Evolutionary conservation across 1,140 invertebrate species (phyloP).

Genomic region (Eufriesea mexicana): DNA sequence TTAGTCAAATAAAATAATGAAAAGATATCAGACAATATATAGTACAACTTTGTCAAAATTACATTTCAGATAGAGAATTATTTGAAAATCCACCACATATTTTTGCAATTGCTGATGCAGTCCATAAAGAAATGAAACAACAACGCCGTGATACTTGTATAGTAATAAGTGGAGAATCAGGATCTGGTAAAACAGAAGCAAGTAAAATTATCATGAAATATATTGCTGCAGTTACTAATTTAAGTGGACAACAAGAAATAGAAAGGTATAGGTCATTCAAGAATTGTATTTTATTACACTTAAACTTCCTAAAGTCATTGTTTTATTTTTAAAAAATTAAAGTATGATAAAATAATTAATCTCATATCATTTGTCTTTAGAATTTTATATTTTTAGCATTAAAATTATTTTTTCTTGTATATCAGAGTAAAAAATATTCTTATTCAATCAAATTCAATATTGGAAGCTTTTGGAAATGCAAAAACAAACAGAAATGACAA

Average conservation of each 20-base stretch:
- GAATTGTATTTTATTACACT: slow-evolving; percentile 4
- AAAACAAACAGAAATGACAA: slow-evolving; percentile 99
- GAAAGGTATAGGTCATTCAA: slow-evolving; percentile 87
- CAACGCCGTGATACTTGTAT: slow-evolving; percentile 96
- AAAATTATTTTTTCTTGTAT: slow-evolving; percentile 60
- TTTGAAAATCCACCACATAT: slow-evolving; percentile 98
- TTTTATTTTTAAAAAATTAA: slow-evolving; percentile 18
- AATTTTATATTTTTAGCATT: slow-evolving; percentile 9
- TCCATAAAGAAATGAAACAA: slow-evolving; percentile 96
- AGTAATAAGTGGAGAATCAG: slow-evolving; percentile 97
- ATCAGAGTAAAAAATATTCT: slow-evolving; percentile 97
- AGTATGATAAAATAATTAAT: slow-evolving; percentile 17
- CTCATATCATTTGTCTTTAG: background rate
- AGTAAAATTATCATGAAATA: slow-evolving; percentile 99
- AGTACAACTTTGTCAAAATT: slow-evolving; percentile 3
- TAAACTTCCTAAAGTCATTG: slow-evolving; percentile 3
- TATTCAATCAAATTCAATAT: slow-evolving; percentile 96
- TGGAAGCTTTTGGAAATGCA: slow-evolving; percentile 99
- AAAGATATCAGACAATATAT: background rate
- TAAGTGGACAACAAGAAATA: slow-evolving; percentile 95
- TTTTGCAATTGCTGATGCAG: slow-evolving; percentile 96
- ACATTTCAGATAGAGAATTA: slow-evolving; percentile 89
- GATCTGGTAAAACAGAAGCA: slow-evolving; percentile 98
- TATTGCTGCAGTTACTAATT: slow-evolving; percentile 97
- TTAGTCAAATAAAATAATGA: background rate